A percentile compares a stretch with the other conserved stretches of the same genome.
phyloP scores from a whole-genome alignment of 1,140 invertebrate genomes.

The Drosophila trapezifrons region DNA sequence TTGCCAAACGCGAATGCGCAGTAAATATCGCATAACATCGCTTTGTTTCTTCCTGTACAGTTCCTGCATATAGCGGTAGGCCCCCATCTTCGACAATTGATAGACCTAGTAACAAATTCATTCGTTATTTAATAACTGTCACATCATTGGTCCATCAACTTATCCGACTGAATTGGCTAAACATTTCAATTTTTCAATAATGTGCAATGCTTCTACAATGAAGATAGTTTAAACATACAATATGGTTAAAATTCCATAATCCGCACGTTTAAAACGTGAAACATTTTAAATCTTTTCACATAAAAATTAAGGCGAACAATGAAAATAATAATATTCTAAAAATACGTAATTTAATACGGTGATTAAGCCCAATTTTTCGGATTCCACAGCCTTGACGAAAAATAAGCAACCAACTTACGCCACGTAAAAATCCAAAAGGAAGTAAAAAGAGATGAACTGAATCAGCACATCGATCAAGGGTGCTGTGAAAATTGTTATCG shows the following conservation, averaged over 20 bases:
- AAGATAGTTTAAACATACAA: neutral
- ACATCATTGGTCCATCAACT: constrained; percentile 87
- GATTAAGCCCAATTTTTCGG: neutral
- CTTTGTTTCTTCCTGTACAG: constrained; percentile 99
- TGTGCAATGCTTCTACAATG: constrained; percentile 29
- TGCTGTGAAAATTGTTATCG: neutral
- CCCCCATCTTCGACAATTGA: constrained; percentile 91
- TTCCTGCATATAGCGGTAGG: constrained; percentile 99
- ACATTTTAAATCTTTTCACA: constrained; percentile 66
- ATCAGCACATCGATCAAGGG: neutral
- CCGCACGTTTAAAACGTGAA: constrained; percentile 48
- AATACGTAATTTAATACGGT: neutral
- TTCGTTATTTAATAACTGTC: constrained; percentile 86
- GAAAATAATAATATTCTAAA: neutral
- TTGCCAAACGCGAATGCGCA: constrained; percentile 98
- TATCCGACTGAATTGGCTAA: constrained; percentile 2
- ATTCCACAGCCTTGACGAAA: neutral
- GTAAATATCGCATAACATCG: constrained; percentile 96
- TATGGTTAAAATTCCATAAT: constrained; percentile 47
- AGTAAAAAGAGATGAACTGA: neutral
- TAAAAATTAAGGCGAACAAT: neutral
- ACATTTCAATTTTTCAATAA: constrained; percentile 3
- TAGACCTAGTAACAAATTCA: constrained; percentile 87
- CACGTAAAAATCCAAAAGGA: constrained; percentile 19
- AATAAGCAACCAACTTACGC: constrained; percentile 19